Evolutionary conservation across 2,113 vertebrate genomes (phyloP).

Genomic region (Terrapene triunguis): DNA sequence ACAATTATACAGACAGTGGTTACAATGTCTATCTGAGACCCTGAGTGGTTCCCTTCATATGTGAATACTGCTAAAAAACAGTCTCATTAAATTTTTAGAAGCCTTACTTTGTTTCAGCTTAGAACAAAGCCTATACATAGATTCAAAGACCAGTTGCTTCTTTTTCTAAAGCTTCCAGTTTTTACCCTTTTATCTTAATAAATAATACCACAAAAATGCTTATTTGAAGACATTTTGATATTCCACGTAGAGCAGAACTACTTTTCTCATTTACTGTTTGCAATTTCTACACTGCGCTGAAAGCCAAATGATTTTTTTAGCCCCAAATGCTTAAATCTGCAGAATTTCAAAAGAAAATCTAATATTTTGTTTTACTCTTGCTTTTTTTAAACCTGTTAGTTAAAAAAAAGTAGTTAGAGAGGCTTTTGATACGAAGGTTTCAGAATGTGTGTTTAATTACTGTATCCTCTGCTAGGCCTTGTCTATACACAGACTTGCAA

Average conservation of each 20-base stretch:
- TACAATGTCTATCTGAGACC: neutral
- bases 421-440: neutral
- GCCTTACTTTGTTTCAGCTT: conserved; percentile 22
- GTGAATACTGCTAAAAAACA: neutral
- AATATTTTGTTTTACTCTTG: neutral
- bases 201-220: conserved; percentile 33
- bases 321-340: conserved; percentile 22
- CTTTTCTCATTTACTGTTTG: conserved; percentile 57
- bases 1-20: neutral
- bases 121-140: neutral
- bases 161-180: conserved; percentile 16
- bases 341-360: conserved; percentile 31
- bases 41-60: conserved; percentile 21
- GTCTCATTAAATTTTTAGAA: neutral
- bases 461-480: neutral
- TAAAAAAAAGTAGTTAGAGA: neutral
- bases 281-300: conserved; percentile 31
- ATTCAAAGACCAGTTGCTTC: conserved; percentile 23
- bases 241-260: conserved; percentile 21
- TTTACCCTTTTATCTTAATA: conserved; percentile 43
- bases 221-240: conserved; percentile 40
- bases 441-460: neutral
- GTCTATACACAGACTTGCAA: neutral
- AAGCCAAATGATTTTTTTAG: conserved; percentile 51
- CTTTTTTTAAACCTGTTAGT: neutral